Percentiles rank a stretch among this genome's conserved stretches.
Evolutionary conservation across 2,797 vertebrate genomes (phyloP).

Genomic region (Anomalospiza imberbis): DNA sequence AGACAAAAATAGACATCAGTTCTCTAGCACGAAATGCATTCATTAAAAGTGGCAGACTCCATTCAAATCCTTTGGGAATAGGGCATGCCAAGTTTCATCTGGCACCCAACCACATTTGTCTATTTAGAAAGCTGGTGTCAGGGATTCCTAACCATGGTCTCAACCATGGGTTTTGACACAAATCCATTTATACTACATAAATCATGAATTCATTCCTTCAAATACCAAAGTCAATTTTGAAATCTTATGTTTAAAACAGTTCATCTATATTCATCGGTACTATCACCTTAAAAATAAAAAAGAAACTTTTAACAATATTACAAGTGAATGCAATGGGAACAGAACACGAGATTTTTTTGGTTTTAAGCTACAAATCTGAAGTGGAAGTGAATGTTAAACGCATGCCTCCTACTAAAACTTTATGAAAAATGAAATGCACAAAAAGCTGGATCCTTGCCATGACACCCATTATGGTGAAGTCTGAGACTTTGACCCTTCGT

Average conservation of each 20-base stretch:
- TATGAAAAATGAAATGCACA: slow-evolving; percentile 79
- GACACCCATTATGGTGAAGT: slow-evolving; percentile 86
- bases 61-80: slow-evolving; percentile 21
- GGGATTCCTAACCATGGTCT: slow-evolving; percentile 27
- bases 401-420: slow-evolving; percentile 70
- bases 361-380: slow-evolving; percentile 69
- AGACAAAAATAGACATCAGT: slow-evolving; percentile 20
- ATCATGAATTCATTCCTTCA: slow-evolving; percentile 39
- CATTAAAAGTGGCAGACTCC: slow-evolving; percentile 35
- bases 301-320: slow-evolving; percentile 54
- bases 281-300: not conserved
- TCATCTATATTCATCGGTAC: slow-evolving; percentile 53
- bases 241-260: slow-evolving; percentile 51
- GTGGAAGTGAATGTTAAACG: slow-evolving; percentile 74
- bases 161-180: not conserved
- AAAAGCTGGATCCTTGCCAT: slow-evolving; percentile 83
- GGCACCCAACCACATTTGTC: not conserved
- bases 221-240: slow-evolving; percentile 40
- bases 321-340: slow-evolving; percentile 44
- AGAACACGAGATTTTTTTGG: not conserved
- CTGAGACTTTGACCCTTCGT: slow-evolving; percentile 75
- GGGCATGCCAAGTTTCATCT: slow-evolving; percentile 49
- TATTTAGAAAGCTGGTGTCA: slow-evolving; percentile 37
- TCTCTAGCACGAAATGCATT: not conserved
- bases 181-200: slow-evolving; percentile 49